phyloP scores from a whole-genome alignment of 1,140 invertebrate species.

The Anastrepha obliqua region DNA sequence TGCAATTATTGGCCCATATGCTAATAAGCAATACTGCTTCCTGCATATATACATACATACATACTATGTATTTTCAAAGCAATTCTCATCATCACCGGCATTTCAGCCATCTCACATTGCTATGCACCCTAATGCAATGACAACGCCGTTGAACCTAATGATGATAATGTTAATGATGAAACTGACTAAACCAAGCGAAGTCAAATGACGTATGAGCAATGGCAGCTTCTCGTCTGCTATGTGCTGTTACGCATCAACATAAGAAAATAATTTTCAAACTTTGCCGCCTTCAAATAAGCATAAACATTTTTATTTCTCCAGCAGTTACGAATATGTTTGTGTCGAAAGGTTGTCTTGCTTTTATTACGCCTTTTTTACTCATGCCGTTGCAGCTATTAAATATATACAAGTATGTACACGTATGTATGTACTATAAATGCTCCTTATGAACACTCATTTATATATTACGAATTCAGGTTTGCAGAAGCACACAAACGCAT shows the following conservation, averaged over 20 bases:
- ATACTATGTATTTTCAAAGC: too few relatives aligned
- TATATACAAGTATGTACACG: not conserved
- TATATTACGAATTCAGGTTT: not conserved
- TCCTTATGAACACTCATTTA: not conserved
- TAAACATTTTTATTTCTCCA: conserved; percentile 10
- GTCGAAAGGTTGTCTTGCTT: not conserved
- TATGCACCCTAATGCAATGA: too few relatives aligned
- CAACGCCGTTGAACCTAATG: too few relatives aligned
- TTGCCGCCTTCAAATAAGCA: conserved; percentile 17
- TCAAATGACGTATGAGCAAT: too few relatives aligned
- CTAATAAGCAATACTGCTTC: too few relatives aligned
- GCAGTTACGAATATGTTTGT: not conserved
- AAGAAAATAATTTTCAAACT: conserved; percentile 36
- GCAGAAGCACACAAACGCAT: not conserved
- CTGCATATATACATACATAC: too few relatives aligned
- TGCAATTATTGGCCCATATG: too few relatives aligned
- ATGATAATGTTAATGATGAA: too few relatives aligned
- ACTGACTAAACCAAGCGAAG: too few relatives aligned
- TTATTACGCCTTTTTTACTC: not conserved
- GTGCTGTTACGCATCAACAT: not conserved
- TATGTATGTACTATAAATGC: not conserved
- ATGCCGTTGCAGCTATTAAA: not conserved
- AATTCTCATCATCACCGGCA: too few relatives aligned
- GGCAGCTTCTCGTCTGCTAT: not conserved
- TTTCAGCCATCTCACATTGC: too few relatives aligned